Base-by-base conservation (phyloP, 2,113 vertebrate species). In the Turdus rufiventris region DNA sequence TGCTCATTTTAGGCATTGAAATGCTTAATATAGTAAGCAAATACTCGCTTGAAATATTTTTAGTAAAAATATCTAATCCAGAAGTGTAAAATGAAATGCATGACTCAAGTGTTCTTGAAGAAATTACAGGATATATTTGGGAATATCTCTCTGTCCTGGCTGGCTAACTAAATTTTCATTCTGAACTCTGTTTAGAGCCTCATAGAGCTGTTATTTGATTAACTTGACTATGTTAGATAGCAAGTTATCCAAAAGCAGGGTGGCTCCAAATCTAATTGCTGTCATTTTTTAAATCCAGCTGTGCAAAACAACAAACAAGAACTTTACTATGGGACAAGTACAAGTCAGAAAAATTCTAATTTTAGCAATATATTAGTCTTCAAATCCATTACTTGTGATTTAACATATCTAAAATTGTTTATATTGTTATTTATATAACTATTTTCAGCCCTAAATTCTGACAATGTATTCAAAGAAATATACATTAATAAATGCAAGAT, bases 131-230 rank as follows among this genome's bases (percentile, higher is more conserved):
- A 15, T 89, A 88, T 81, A 66, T 93, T 91, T 89, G 61, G 58
- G 36, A 89, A 74, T 84, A 92, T 38, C 71, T 72, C 71, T 91
- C 88, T 96, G 77, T 95, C 66, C 65, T 82, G 53, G n/a, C 72
- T 95, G 89, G 90, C 95, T 94, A 97, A 85, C 71, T 93, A 94
- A 57, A 88, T 95, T 90, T 96, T 95, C 38, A 91, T 78, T 89
- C 87, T 93, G 72, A 88, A 47, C 61, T 73, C 81, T 40, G 50
- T 85, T 78, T 86, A 89, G 83, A 92, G 56, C 88, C 87, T 95
- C 88, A 85, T n/a, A 80, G 70, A 94, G 66, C 77, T 67, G 47
- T 76, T 88, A 84, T 54, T 85, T 93, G 53, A 97, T 94, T 93
- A 85, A 42, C 51, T 66, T 85, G 67, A 72, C 51, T 89, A 43